Evolutionary conservation across 2,888 invertebrate genomes (phyloP).

Genomic region (Periphyllus acericola): DNA sequence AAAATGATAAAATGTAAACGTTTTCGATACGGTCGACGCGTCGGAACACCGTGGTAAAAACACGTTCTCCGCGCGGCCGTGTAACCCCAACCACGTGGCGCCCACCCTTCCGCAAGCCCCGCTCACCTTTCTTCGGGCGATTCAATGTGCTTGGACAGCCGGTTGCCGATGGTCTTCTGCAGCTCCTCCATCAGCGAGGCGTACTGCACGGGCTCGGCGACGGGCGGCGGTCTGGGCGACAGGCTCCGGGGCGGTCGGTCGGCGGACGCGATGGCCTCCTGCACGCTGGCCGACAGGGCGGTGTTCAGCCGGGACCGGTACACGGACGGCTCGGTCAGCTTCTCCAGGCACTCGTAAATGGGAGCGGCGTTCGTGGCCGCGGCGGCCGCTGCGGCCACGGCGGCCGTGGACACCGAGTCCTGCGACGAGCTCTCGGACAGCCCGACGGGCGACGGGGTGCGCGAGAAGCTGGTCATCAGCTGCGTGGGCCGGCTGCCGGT

Average conservation of each 20-base stretch:
- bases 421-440: conserved; percentile 67
- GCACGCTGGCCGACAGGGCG: conserved; percentile 55
- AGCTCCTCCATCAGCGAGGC: conserved; percentile 70
- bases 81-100: no score
- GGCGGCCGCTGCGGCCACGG: conserved; percentile 63
- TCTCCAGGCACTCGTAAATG: conserved; percentile 69
- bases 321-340: conserved; percentile 68
- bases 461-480: conserved; percentile 70
- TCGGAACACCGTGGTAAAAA: no score
- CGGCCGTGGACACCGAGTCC: conserved; percentile 66
- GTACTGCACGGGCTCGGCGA: conserved; percentile 69
- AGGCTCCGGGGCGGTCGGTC: conserved; percentile 63
- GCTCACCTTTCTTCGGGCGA: conserved; percentile 53
- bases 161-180: conserved; percentile 66
- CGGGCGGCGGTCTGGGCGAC: conserved; percentile 65
- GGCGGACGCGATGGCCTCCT: conserved; percentile 26
- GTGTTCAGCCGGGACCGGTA: conserved; percentile 68
- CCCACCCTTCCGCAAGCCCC: no score
- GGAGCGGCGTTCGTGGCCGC: conserved; percentile 58
- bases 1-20: no score
- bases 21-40: no score
- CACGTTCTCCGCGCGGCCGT: no score
- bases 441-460: conserved; percentile 69
- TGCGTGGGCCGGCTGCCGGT: conserved; percentile 69
- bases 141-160: conserved; percentile 52